A percentile compares a stretch with the other conserved stretches of the same genome.
These are phyloP conservation scores for Nesogale talazaci DNA, from an alignment of 2,113 vertebrate genomes.

Conservation along the genomic window DNA sequence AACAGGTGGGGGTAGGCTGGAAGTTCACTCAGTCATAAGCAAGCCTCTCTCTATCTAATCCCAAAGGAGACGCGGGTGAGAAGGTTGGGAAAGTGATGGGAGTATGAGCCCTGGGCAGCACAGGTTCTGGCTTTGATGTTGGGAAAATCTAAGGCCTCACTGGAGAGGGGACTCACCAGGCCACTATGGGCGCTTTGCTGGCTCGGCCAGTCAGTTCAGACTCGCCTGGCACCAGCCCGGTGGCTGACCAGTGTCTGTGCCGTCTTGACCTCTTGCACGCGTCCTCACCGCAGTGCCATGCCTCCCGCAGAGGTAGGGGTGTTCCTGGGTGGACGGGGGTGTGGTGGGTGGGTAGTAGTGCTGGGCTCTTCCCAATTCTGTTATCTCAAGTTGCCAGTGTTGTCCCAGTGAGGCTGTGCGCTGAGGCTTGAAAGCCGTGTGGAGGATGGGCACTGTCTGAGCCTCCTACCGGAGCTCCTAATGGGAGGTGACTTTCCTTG, in stretches of 20 bases:
- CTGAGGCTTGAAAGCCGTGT: no score
- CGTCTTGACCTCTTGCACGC: neutral
- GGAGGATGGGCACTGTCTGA: neutral
- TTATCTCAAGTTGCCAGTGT: neutral
- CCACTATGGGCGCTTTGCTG: neutral
- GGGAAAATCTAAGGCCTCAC: neutral
- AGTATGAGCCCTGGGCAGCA: no score
- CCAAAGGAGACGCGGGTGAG: neutral
- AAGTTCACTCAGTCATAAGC: neutral
- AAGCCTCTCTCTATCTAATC: neutral
- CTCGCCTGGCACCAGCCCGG: neutral
- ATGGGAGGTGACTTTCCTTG: slow-evolving; percentile 62
- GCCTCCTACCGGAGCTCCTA: no score
- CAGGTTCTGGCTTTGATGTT: neutral
- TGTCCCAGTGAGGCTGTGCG: neutral
- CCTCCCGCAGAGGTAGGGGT: no score
- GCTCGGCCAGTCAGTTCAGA: neutral
- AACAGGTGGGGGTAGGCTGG: no score
- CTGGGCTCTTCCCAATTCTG: neutral
- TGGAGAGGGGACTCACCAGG: neutral
- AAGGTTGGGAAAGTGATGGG: neutral
- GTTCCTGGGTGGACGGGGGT: no score
- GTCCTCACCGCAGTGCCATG: no score
- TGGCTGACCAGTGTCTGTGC: neutral
- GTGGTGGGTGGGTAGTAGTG: neutral